These are phyloP conservation scores for Rhinogobio ventralis DNA, from an alignment of 2,797 vertebrate species.

Conservation along the genomic window DNA sequence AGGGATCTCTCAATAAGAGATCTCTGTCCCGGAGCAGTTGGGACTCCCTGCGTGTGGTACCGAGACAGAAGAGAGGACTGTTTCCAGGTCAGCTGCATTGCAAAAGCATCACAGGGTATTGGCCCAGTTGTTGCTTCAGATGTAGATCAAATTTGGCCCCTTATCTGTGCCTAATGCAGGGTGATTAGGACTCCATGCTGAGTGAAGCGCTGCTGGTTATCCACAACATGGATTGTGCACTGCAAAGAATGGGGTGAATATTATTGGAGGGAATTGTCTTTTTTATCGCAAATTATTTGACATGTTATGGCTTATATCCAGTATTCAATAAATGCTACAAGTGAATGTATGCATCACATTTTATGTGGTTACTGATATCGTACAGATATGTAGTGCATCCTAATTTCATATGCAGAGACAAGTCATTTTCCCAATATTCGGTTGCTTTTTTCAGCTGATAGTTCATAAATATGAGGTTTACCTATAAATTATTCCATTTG, in stretches of 20 bases:
- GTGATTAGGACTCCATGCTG: constrained; percentile 40
- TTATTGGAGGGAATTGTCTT: background rate
- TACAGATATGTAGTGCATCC: background rate
- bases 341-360: background rate
- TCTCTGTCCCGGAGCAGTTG: constrained; percentile 21
- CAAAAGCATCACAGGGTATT: constrained; percentile 25
- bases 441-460: no score
- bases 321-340: background rate
- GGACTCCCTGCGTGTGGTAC: constrained; percentile 21
- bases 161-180: constrained; percentile 24
- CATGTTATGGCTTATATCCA: no score
- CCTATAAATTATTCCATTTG: background rate
- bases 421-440: background rate
- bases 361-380: background rate
- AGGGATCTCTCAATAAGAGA: constrained; percentile 1
- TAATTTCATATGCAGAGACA: background rate
- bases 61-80: constrained; percentile 12
- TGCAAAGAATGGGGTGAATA: background rate
- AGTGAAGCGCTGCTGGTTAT: constrained; percentile 30
- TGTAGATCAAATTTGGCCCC: constrained; percentile 49
- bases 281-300: background rate
- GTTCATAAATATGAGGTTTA: background rate
- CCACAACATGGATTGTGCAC: background rate
- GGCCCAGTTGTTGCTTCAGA: constrained; percentile 51
- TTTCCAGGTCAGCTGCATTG: constrained; percentile 61